Evolutionary conservation across 1,140 invertebrate genomes (phyloP), one percentile per base, ranked within the genome.

Genomic region (Phthorimaea operculella): DNA sequence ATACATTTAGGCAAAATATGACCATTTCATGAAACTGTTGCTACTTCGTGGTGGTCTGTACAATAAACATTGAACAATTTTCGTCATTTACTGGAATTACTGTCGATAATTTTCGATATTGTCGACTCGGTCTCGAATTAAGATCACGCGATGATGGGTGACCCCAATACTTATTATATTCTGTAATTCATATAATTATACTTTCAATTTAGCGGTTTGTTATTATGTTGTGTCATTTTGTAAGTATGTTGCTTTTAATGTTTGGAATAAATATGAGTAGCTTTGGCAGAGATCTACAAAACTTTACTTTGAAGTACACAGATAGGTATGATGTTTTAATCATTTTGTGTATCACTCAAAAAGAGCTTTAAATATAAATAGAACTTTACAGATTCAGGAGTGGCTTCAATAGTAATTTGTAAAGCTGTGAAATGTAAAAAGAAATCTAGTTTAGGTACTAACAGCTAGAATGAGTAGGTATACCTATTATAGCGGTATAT

Each of bases 1-100:
- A n/a, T n/a, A n/a, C 2, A 39, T 39, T 2, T 39, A 12, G 10
- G 10, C 36, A 39, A 2, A 12, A 39, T 39, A 39, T 1, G n/a
- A 5, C 3, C 10, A 5, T 4, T 28, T 28, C 6, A 4, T 28
- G 21, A 28, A 39, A 39, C 3, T 39, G n/a, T 12, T n/a, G 36
- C n/a, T 12, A n/a, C 47, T 28, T 49, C 48, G 44, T 15, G 44
- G 44, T 47, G 9, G 44, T 4, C 8, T 15, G 44, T 47, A 47
- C 44, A 15, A 9, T 50, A 18, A 55, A 58, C 62, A 59, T 42
- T 47, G 42, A 15, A 51, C 42, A 66, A 61, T 66, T 66, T 53
- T 55, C 64, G 50, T 57, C 55, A 57, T 59, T 49, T 63, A 60
- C 48, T 50, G 47, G 57, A 57, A 63, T 57, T 51, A 56, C 52